Base-by-base conservation (phyloP, 2,888 invertebrate species). In the Drosophila anceps region DNA sequence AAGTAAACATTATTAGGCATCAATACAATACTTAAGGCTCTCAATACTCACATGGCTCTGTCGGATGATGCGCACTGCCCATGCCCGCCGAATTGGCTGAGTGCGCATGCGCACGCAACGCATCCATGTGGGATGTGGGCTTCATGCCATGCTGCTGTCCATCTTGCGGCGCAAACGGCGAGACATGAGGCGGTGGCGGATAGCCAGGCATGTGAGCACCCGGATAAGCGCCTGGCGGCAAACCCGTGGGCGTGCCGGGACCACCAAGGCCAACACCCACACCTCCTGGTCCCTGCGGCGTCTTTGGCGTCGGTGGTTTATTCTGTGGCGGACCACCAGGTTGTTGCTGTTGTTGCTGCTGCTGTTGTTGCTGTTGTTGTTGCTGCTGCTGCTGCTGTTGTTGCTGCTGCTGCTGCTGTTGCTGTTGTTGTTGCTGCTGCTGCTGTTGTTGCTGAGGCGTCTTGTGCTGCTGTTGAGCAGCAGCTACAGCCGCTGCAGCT, bases 101-200 rank as follows among this genome's bases (percentile, higher is more conserved):
- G 84, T 96, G 96, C 12, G 96, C 96, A 91, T 96, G 96, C 50
- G 96, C 95, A 76, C 96, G 93, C 69, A 96, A 92, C 57, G 96
- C 96, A 85, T 96, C 96, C 88, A 96, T 97, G 95, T 60, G 96
- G 94, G 93, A 96, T 48, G 93, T 93, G 51, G 93, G 93, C 73
- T 93, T 93, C 7, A 92, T 76, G 15, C 91, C 96, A 61, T 95
- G 95, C 92, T 95, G 95, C 46, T 95, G 95, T 88, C 96, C 96
- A 43, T 95, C 95, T 66, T 95, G 94, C 13, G 86, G 86, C n/a
- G 86, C 86, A 91, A 95, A 96, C 13, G 92, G 91, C 13, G 96
- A 95, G 84, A 95, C 95, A 41, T 95, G 94, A 82, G 87, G 92
- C 80, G 91, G 92, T 77, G 90, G 92, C 37, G 92, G 92, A 82